A percentile compares a stretch with the other conserved stretches of the same genome.
Evolutionary conservation across 2,888 invertebrate genomes (phyloP).

Genomic region (Dichetophora obliterata): DNA sequence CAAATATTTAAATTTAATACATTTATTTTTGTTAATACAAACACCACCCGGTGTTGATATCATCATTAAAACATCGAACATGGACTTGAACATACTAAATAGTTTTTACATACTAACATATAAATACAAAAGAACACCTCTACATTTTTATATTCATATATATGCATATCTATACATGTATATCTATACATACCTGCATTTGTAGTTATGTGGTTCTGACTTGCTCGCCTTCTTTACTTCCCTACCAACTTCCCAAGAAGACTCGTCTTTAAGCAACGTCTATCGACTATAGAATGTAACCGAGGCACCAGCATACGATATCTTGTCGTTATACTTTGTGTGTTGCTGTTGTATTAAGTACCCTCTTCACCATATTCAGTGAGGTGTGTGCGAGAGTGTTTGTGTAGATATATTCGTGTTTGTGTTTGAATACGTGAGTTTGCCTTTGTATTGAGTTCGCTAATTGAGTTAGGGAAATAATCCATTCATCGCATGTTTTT

Average conservation of each 20-base stretch:
- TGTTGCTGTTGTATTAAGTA: slow-evolving; percentile 10
- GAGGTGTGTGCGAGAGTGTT: slow-evolving; percentile 6
- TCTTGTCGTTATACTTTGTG: slow-evolving; percentile 25
- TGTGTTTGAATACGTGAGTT: not conserved
- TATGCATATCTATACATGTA: not conserved
- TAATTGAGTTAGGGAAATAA: slow-evolving; percentile 37
- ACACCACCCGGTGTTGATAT: slow-evolving; percentile 26
- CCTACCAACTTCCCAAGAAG: not conserved
- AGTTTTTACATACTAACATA: not conserved
- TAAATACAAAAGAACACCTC: not conserved
- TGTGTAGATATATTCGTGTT: not conserved
- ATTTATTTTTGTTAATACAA: slow-evolving; percentile 12
- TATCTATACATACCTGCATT: slow-evolving; percentile 6
- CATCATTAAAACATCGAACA: slow-evolving; percentile 18
- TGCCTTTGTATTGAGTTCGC: slow-evolving; percentile 26
- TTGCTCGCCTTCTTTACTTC: slow-evolving; percentile 19
- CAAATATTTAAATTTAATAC: slow-evolving; percentile 7
- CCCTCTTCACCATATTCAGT: not conserved
- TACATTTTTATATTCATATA: not conserved
- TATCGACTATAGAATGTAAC: slow-evolving; percentile 6
- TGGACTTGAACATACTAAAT: not conserved
- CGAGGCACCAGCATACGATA: slow-evolving; percentile 11
- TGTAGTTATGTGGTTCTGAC: not conserved
- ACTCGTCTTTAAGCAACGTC: not conserved
- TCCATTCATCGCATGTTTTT: slow-evolving; percentile 28